A percentile compares a stretch with the other conserved stretches of the same genome.
These are phyloP conservation scores for Chunga burmeisteri DNA, from an alignment of 2,113 vertebrate genomes.

Conservation along the genomic window DNA sequence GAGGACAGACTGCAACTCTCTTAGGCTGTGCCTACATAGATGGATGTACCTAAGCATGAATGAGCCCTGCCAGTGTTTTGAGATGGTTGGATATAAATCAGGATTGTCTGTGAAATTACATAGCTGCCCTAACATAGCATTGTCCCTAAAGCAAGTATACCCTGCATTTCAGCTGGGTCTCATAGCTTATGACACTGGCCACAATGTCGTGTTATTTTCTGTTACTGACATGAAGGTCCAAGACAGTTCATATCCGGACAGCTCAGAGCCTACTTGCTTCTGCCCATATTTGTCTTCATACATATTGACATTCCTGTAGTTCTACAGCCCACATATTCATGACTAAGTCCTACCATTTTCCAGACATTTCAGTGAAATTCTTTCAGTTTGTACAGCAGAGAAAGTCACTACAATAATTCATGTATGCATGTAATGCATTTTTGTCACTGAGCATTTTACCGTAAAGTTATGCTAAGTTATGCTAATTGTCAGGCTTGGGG, in stretches of 20 bases:
- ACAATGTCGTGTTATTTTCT: not conserved
- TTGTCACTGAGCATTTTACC: not conserved
- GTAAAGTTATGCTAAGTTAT: conserved; percentile 56
- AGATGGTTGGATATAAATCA: not conserved
- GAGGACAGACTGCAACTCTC: not conserved
- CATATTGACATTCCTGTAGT: not conserved
- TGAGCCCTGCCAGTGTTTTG: not conserved
- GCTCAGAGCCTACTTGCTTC: not conserved
- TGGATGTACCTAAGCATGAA: not conserved
- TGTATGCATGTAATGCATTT: not conserved
- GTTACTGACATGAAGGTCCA: not conserved
- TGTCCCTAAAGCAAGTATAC: not conserved
- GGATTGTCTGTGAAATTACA: not conserved
- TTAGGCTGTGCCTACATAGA: not conserved
- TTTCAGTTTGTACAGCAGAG: not conserved
- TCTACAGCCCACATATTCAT: not conserved
- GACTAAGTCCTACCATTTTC: not conserved
- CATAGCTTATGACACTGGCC: not conserved
- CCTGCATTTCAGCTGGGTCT: not conserved
- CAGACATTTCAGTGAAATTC: not conserved
- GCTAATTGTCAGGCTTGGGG: not conserved
- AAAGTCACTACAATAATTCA: not conserved
- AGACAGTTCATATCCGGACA: not conserved
- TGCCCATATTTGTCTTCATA: not conserved
- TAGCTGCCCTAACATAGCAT: not conserved